Evolutionary conservation across 2,888 invertebrate genomes (phyloP), one percentile per base, ranked within the genome.

Genomic region (Pristionchus exspectatus): DNA sequence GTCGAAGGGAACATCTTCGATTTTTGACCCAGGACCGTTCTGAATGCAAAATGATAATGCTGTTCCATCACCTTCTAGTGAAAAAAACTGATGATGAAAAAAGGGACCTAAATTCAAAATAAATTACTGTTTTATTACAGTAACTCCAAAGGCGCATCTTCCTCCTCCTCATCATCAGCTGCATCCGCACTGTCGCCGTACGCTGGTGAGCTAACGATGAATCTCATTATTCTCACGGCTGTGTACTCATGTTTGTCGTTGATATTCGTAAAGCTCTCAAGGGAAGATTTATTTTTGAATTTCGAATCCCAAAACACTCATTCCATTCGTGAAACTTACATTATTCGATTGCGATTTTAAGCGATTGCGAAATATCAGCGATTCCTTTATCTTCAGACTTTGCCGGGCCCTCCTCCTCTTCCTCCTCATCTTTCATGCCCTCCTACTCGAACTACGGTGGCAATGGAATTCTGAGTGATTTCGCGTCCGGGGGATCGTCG

Each of bases 381-480:
- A n/a, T 27, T 1, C n/a, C 30, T 7, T 30, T 44, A 33, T 54
- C 12, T 83, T 10, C 59, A 33, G 86, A 59, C 27, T 86, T 66
- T 38, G 38, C 86, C 10, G 74, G 21, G 7, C 44, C 87, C 24
- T 85, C 59, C 30, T 38, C 74, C 21, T 38, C 74, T 27, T 59
- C 66, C 38, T 24, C 74, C 27, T 38, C 74, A n/a, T 77, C 54
- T 2, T 88, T 59, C 74, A 18, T 27, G 27, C 59, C 88, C 16
- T 59, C 88, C 21, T 88, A 54, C 59, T 88, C 88, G 14, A 88
- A 88, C n/a, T 88, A 77, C 59, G 88, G 88, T 12, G 88, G 88
- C 38, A 88, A 88, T 59, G 88, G 88, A 16, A 88, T 88, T 24
- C 54, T 88, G 10, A 38, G 66, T 56, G 88, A 88, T 16, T 56